Evolutionary conservation across 2,797 vertebrate genomes (phyloP).

Genomic region (Eleutherodactylus coqui): DNA sequence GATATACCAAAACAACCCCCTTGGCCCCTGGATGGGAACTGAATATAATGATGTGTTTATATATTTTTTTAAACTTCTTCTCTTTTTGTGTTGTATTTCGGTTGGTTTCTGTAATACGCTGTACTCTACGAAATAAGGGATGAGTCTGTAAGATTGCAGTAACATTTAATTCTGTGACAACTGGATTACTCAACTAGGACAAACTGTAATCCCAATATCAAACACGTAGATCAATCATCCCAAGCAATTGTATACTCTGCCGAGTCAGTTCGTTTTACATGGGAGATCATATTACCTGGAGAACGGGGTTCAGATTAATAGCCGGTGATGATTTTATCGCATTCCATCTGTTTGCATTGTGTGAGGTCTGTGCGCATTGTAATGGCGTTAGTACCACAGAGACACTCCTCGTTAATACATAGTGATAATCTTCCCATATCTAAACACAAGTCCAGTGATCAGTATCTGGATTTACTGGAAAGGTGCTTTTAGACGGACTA

Average conservation of each 20-base stretch:
- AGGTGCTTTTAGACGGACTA: too few species aligned
- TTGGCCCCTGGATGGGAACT: too few species aligned
- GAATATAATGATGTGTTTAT: neutral
- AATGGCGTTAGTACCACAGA: slow-evolving; percentile 6
- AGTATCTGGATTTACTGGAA: neutral
- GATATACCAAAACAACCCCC: too few species aligned
- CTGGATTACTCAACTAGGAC: slow-evolving; percentile 50
- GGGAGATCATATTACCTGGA: slow-evolving; percentile 35
- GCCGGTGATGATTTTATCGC: slow-evolving; percentile 22
- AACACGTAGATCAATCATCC: slow-evolving; percentile 36
- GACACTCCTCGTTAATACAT: neutral
- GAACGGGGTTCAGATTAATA: neutral
- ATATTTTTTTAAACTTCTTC: neutral
- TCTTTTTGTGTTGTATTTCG: neutral
- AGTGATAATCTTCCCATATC: neutral
- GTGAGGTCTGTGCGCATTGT: neutral
- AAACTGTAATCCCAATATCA: slow-evolving; percentile 46
- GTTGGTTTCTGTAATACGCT: neutral
- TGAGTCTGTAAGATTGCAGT: slow-evolving; percentile 25
- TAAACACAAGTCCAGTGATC: neutral
- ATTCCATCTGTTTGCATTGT: slow-evolving; percentile 23
- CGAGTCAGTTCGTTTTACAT: slow-evolving; percentile 21
- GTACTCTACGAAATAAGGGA: neutral
- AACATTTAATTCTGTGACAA: slow-evolving; percentile 42
- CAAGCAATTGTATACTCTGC: slow-evolving; percentile 38